phyloP scores from a whole-genome alignment of 2,797 vertebrate species.

The Sebastes matsubarae region DNA sequence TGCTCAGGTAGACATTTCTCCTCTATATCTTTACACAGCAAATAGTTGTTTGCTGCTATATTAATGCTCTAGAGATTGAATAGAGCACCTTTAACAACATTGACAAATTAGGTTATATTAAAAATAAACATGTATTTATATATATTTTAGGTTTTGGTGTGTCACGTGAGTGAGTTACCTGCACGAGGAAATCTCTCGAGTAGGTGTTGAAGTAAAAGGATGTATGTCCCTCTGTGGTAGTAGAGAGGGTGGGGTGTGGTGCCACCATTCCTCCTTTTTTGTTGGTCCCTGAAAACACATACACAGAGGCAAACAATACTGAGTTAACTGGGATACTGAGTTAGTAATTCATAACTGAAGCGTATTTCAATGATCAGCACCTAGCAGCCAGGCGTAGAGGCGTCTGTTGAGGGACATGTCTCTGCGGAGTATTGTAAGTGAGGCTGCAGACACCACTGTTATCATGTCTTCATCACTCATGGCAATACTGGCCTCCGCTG shows the following conservation, averaged over 20 bases:
- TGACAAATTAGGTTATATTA: background rate
- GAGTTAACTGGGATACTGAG: background rate
- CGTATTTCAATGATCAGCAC: conserved; percentile 69
- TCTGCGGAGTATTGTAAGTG: conserved; percentile 92
- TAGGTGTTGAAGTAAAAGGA: conserved; percentile 91
- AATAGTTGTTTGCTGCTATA: too few relatives aligned
- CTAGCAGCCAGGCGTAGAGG: conserved; percentile 95
- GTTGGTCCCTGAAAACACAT: conserved; percentile 84
- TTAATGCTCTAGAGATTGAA: too few relatives aligned
- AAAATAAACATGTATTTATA: background rate
- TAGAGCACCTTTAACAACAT: background rate
- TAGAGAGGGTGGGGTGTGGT: conserved; percentile 80
- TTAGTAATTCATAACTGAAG: background rate
- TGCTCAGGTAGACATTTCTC: too few relatives aligned
- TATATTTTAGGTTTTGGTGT: background rate
- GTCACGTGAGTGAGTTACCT: conserved; percentile 79
- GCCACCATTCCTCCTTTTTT: conserved; percentile 90
- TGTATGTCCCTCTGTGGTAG: conserved; percentile 86
- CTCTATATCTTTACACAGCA: too few relatives aligned
- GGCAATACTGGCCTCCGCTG: conserved; percentile 75
- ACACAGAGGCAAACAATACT: background rate
- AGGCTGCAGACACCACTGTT: conserved; percentile 87
- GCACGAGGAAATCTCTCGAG: conserved; percentile 90
- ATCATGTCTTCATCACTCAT: conserved; percentile 84
- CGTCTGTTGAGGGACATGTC: conserved; percentile 99